Conservation (phyloP, 2,113 vertebrate species). For the Macrotus californicus region DNA sequence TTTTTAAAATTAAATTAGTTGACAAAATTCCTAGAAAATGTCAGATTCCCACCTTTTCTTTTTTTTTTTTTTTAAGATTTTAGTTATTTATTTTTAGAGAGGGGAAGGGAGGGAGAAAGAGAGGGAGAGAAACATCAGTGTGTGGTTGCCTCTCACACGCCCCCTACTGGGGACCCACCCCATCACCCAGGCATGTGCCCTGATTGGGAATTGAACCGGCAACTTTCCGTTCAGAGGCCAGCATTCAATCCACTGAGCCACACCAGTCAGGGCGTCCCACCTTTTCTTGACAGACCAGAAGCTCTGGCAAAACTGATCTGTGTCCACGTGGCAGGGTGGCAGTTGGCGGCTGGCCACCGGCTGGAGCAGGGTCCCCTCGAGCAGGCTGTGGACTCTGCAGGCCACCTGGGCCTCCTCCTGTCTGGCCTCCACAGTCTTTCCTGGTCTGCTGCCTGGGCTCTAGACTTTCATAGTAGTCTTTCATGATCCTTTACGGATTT, state of each 20-base stretch:
- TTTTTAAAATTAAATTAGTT: not conserved
- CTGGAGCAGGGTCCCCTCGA: not conserved
- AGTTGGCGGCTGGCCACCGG: not conserved
- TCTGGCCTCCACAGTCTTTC: not conserved
- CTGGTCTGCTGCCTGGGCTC: not conserved
- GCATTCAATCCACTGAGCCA: too few relatives aligned
- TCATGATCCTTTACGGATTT: not conserved
- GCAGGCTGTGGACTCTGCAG: not conserved
- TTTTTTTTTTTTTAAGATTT: not conserved
- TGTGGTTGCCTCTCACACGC: too few relatives aligned
- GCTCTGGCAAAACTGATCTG: not conserved
- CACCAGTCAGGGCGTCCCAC: too few relatives aligned
- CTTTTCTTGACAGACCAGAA: not conserved
- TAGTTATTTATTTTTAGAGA: too few relatives aligned
- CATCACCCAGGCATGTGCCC: too few relatives aligned
- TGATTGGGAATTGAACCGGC: too few relatives aligned
- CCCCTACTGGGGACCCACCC: too few relatives aligned
- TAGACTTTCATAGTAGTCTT: not conserved
- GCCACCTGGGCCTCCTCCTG: not conserved
- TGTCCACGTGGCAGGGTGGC: accelerated
- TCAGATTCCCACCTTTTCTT: not conserved
- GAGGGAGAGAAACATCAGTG: too few relatives aligned
- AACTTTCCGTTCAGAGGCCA: too few relatives aligned
- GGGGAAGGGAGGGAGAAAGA: too few relatives aligned
- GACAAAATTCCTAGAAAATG: not conserved